Base-by-base conservation (phyloP, 1,140 invertebrate genomes). In the Argopecten irradians region DNA sequence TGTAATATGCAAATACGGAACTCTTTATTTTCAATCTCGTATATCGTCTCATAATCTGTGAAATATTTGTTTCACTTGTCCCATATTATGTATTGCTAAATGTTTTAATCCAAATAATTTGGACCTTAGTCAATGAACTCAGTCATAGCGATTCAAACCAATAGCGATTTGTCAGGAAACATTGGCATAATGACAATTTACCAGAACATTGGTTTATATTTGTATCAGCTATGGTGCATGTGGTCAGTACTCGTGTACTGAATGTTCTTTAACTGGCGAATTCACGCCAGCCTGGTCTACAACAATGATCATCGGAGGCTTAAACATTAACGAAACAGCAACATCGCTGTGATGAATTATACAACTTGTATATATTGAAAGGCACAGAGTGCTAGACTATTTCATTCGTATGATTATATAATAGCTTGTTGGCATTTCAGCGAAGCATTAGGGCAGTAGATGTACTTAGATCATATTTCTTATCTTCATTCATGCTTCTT, bases 391-490 rank as follows among this genome's bases (percentile, higher is more conserved):
- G 55, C 55, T 71, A 71, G 16, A 28, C n/a, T 71, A 71, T 71
- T n/a, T 71, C 0, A 71, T 28, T 71, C 13, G n/a, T 8, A 8
- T 71, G 8, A 39, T n/a, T 28, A 28, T 5, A 71, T 71, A 11
- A 71, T 71, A 46, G 9, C 19, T 46, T 46, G n/a, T 28, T 28
- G 5, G 55, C 55, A 2, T 28, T 71, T n/a, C 55, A n/a, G 55
- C 55, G 55, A 71, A n/a, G 55, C 55, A 71, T 28, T 71, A 71
- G 55, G 55, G 55, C n/a, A 71, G 55, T 71, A 71, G 55, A 71
- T 16, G 16, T 71, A 71, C 16, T 22, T 71, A 71, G 55, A 71
- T 11, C 8, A 28, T 71, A 71, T 71, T 71, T 71, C 55, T 71
- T 71, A n/a, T 28, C 55, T 28, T 71, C 22, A 71, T 71, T 71